Conservation (phyloP, 2,888 invertebrate genomes). For the Nematopogon swammerdamellus region DNA sequence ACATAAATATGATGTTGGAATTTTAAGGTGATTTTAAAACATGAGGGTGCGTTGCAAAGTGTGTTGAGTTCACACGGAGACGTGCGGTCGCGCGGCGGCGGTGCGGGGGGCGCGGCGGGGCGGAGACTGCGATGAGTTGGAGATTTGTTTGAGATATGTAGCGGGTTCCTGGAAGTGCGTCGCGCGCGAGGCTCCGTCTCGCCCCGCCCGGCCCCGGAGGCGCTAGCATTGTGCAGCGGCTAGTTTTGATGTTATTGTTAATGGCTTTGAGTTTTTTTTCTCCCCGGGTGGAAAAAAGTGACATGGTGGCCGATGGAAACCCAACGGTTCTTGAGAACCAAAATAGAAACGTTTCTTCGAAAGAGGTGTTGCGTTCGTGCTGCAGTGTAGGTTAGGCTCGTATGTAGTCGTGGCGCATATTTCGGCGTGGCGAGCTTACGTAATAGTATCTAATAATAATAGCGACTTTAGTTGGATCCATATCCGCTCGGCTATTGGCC, state of each 20-base stretch:
- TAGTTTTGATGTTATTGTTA: slow-evolving; percentile 57
- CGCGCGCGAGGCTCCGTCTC: slow-evolving; percentile 7
- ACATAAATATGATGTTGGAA: no score
- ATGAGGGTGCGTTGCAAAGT: no score
- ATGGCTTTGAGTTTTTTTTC: slow-evolving; percentile 55
- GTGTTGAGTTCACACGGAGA: no score
- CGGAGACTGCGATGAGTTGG: slow-evolving; percentile 46
- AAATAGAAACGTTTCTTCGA: slow-evolving; percentile 51
- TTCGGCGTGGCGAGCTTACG: no score
- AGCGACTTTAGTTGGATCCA: no score
- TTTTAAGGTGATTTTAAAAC: no score
- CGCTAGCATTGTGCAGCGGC: slow-evolving; percentile 22
- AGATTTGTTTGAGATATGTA: slow-evolving; percentile 39
- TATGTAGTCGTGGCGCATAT: no score
- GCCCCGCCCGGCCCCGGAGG: background rate
- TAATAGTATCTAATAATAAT: no score
- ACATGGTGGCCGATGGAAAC: slow-evolving; percentile 47
- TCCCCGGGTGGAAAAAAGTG: slow-evolving; percentile 47
- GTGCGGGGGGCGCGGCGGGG: slow-evolving; percentile 28
- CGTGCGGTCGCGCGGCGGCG: slow-evolving; percentile 1
- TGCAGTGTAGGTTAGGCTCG: no score
- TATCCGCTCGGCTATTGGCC: no score
- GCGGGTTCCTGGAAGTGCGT: slow-evolving; percentile 46
- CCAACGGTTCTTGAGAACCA: slow-evolving; percentile 52
- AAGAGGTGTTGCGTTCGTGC: slow-evolving; percentile 47